Evolutionary conservation across 2,113 vertebrate genomes (phyloP), one percentile per base, ranked within the genome.

Genomic region (Dasyurus viverrinus): DNA sequence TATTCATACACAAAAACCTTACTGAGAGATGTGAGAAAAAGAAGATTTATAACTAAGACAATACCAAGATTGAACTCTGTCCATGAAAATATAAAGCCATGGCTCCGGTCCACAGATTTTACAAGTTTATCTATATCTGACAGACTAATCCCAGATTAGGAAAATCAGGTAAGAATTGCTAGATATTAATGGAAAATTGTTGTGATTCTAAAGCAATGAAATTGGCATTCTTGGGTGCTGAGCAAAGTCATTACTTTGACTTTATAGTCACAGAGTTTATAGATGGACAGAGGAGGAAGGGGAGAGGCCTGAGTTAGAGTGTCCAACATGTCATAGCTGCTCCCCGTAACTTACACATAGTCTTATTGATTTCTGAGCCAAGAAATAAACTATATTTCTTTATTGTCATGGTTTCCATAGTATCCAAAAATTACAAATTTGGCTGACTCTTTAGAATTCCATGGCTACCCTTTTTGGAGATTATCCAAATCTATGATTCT

Each of bases 361-460:
- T 90, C 92, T 26, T 47, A 92, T 84, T 95, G 54, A 53, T 93
- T 27, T 2, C 6, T 91, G 23, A 96, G 16, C 30, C 68, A 93
- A 2, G 92, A 30, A 93, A 92, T 53, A 93, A 12, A 30, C 1
- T 1, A 8, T 42, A 10, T 50, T 90, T 90, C 2, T 0, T 53
- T 94, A 12, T 10, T 93, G 30, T 93, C 93, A 24, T 92, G 4
- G 92, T 89, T 93, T 93, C 12, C 19, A 92, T 94, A 89, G 26
- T 48, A 94, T 54, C 14, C 93, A 53, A 94, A 90, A 8, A 36
- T 24, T 60, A 8, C 19, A 68, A 30, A 52, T 84, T 84, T 84
- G n/a, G 89, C 95, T 54, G 76, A 42, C 0, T 94, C 94, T 36
- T 60, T 54, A 94, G 68, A 52, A 91, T 92, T 90, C 95, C 10